Base-by-base conservation (phyloP, 2,797 vertebrate species). In the Cynopterus sphinx region DNA sequence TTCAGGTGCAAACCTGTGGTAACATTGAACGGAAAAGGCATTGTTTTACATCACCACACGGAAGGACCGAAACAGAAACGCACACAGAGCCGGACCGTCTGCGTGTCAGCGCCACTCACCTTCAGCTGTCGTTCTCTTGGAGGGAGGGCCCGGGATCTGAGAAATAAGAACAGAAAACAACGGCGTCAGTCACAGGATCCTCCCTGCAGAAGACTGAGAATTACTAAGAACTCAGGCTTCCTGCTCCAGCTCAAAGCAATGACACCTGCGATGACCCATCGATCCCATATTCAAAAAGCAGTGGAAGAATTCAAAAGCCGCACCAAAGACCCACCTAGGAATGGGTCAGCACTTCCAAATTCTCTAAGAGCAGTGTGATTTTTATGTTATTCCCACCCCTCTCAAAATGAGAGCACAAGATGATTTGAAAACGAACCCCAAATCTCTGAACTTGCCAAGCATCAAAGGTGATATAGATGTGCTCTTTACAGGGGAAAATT, bases 1-100 rank as follows among this genome's bases (percentile, higher is more conserved):
- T 87, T 77, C 70, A 79, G 51, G 41, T 49, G 87, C 86, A 78
- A 94, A 84, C 31, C 67, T 77, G 51, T 22, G 31, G 55, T 55
- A 21, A 41, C 82, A 77, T 92, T 33, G 89, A 74, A 41, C 15
- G 2, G 31, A 31, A 73, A 70, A 46, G 26, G 53, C 28, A 22
- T 79, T 74, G 26, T 79, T 74, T 63, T 8, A 59, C 39, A 43
- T 33, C 36, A 63, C 89, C 12, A 19, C 9, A 2, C 0, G 8
- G 36, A 0, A 0, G 61, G 6, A 22, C 33, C 5, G 19, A 49
- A 39, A 79, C 75, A 49, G 22, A 87, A 94, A 41, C 0, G 2
- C 9, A 9, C 39, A 2, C 1, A 0, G 13, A 21, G 73, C 61
- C 2, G 9, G 9, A 3, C 3, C 1, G 5, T 31, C 79, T 33